These are phyloP conservation scores for Helarctos malayanus DNA, from an alignment of 2,797 vertebrate species.

Conservation along the genomic window DNA sequence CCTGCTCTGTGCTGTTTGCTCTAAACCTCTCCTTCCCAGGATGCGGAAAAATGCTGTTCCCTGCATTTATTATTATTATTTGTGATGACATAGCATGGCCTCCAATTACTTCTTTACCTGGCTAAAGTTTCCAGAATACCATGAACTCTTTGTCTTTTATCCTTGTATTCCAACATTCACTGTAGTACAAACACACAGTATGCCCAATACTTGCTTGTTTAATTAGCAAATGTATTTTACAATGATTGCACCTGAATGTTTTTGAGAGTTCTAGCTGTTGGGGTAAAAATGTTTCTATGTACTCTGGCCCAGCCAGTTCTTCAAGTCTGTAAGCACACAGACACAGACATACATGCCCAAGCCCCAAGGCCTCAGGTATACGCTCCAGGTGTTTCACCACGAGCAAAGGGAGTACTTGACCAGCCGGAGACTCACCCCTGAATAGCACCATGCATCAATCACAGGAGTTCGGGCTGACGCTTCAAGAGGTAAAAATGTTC, in stretches of 20 bases:
- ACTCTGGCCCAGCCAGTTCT: constrained; percentile 5
- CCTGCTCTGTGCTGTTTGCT: neutral
- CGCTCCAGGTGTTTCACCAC: neutral
- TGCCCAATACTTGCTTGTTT: constrained; percentile 34
- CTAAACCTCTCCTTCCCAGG: neutral
- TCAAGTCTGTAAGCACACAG: neutral
- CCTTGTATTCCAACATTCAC: neutral
- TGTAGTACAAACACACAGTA: neutral
- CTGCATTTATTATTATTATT: neutral
- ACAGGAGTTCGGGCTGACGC: constrained; percentile 29
- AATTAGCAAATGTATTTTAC: constrained; percentile 44
- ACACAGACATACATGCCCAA: neutral
- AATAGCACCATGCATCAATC: constrained; percentile 8
- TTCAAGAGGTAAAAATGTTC: constrained; percentile 56
- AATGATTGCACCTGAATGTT: neutral
- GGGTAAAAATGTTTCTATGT: neutral
- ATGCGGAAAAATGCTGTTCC: neutral
- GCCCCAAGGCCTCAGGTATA: neutral
- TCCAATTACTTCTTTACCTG: neutral
- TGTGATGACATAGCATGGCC: neutral
- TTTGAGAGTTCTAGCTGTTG: neutral
- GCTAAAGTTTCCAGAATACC: neutral
- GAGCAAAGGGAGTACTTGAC: neutral
- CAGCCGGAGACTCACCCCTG: constrained; percentile 16
- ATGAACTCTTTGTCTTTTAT: neutral